Percentiles rank a stretch among this genome's conserved stretches.
phyloP scores from a whole-genome alignment of 2,113 vertebrate genomes.

The crab-eating macaque (Macaca fascicularis) region T2T-MFA8v1.1 NC_088380.1:92810501-92811000 shows the following conservation, averaged over 20 bases:
- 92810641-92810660: background rate
- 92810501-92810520: background rate
- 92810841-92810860: constrained; percentile 41
- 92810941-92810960: constrained; percentile 63
- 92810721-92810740: constrained; percentile 6
- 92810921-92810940: constrained; percentile 70
- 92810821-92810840: background rate
- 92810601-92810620: background rate
- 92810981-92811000: constrained; percentile 77
- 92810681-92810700: constrained; percentile 49
- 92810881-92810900: constrained; percentile 19
- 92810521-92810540: background rate
- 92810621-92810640: background rate
- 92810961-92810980: constrained; percentile 60
- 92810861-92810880: constrained; percentile 54
- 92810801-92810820: constrained; percentile 25
- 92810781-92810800: constrained; percentile 2
- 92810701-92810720: background rate
- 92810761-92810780: background rate
- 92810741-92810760: background rate
- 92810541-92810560: background rate
- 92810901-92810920: constrained; percentile 51
- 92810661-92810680: constrained; percentile 24
- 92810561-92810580: background rate
- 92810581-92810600: background rate